phyloP scores from a whole-genome alignment of 2,113 vertebrate genomes.

The Riparia riparia region DNA sequence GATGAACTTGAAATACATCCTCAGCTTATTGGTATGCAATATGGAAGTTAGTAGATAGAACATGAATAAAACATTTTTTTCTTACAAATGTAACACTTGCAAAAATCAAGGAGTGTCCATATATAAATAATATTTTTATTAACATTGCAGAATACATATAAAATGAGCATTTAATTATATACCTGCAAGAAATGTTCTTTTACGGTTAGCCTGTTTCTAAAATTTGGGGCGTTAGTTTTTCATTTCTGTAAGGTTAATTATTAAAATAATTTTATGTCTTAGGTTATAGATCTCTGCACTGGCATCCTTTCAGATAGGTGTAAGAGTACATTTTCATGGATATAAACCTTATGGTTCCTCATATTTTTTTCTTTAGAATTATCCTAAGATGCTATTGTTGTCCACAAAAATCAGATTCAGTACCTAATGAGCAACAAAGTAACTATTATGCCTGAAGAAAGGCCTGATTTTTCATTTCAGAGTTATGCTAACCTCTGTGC shows the following conservation, averaged over 20 bases:
- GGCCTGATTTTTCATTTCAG: background rate
- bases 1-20: constrained; percentile 85
- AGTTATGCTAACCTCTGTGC: background rate
- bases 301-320: background rate
- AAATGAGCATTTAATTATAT: background rate
- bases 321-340: background rate
- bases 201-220: background rate
- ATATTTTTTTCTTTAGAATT: background rate
- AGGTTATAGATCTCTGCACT: background rate
- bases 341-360: background rate
- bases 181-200: background rate
- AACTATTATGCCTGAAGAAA: background rate
- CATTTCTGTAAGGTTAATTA: background rate
- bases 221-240: background rate
- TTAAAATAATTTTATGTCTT: background rate
- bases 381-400: background rate
- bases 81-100: background rate
- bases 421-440: background rate
- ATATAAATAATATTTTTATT: background rate
- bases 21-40: constrained; percentile 81
- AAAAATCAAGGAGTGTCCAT: background rate
- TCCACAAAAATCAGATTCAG: fast-evolving
- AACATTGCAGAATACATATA: background rate
- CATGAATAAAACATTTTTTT: background rate
- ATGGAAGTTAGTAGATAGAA: background rate